These are phyloP conservation scores for Cheirogaleus major DNA, from an alignment of 2,797 vertebrate species.

Conservation along the genomic window DNA sequence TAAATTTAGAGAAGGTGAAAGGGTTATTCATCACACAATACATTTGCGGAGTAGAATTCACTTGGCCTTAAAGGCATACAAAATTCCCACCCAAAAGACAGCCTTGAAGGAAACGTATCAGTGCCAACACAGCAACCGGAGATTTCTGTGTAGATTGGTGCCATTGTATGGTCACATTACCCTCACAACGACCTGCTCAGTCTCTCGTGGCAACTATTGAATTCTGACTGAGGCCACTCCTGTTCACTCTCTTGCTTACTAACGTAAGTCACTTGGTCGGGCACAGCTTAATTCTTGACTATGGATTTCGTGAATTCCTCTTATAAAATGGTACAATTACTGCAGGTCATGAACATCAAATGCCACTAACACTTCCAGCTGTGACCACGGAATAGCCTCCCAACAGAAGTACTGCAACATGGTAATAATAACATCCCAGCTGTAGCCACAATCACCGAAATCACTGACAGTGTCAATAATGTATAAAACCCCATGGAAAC, in stretches of 20 bases:
- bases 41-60: constrained; percentile 60
- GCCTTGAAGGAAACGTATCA: not conserved
- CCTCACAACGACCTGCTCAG: constrained; percentile 62
- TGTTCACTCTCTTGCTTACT: constrained; percentile 58
- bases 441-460: constrained; percentile 86
- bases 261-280: constrained; percentile 28
- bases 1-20: constrained; percentile 60
- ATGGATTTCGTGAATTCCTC: constrained; percentile 76
- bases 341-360: constrained; percentile 85
- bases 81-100: constrained; percentile 55
- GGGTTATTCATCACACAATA: constrained; percentile 70
- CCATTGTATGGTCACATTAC: constrained; percentile 53
- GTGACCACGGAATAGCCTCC: constrained; percentile 84
- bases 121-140: constrained; percentile 51
- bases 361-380: constrained; percentile 85
- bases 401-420: constrained; percentile 81
- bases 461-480: constrained; percentile 81
- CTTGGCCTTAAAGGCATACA: constrained; percentile 62
- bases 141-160: constrained; percentile 49
- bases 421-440: constrained; percentile 86
- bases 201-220: constrained; percentile 73
- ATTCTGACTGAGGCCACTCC: constrained; percentile 65
- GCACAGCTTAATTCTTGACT: constrained; percentile 76
- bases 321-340: constrained; percentile 85
- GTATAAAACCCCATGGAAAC: constrained; percentile 81